These are phyloP conservation scores for Hozukius guyotensis DNA, from an alignment of 2,797 vertebrate genomes.

Conservation along the genomic window DNA sequence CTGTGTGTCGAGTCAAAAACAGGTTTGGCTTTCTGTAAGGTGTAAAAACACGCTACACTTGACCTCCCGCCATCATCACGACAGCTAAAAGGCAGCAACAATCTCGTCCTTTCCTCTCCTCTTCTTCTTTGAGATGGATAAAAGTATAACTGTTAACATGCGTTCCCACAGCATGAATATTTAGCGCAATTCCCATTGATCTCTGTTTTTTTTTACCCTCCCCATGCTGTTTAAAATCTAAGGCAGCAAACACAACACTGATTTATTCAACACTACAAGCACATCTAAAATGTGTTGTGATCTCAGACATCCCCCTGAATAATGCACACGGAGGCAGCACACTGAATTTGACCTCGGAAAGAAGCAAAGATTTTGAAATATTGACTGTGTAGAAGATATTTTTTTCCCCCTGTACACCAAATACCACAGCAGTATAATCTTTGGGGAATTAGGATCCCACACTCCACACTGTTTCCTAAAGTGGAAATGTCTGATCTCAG, in stretches of 20 bases:
- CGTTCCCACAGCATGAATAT: slow-evolving; percentile 35
- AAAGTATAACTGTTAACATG: not conserved
- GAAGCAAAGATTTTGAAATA: slow-evolving; percentile 18
- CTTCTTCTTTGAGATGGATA: not conserved
- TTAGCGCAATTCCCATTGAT: slow-evolving; percentile 29
- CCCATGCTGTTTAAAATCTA: slow-evolving; percentile 34
- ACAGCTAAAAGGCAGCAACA: not conserved
- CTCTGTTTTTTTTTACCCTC: not conserved
- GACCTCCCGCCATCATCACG: slow-evolving; percentile 11
- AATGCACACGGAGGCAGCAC: slow-evolving; percentile 56
- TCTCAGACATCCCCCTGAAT: slow-evolving; percentile 49
- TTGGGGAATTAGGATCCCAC: not conserved
- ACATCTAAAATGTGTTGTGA: slow-evolving; percentile 43
- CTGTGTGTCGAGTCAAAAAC: slow-evolving; percentile 1
- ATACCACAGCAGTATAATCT: not conserved
- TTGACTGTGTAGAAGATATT: not conserved
- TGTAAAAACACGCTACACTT: slow-evolving; percentile 5
- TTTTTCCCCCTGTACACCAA: not conserved
- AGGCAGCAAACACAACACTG: slow-evolving; percentile 37
- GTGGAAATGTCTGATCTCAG: slow-evolving; percentile 1
- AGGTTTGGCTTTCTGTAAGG: not conserved
- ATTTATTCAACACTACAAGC: slow-evolving; percentile 57
- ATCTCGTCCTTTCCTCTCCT: not conserved
- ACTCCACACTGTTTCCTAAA: not conserved
- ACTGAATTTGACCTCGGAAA: slow-evolving; percentile 46